Evolutionary conservation across 2,797 vertebrate genomes (phyloP).

Genomic region (Pseudotriccus pelzelni): DNA sequence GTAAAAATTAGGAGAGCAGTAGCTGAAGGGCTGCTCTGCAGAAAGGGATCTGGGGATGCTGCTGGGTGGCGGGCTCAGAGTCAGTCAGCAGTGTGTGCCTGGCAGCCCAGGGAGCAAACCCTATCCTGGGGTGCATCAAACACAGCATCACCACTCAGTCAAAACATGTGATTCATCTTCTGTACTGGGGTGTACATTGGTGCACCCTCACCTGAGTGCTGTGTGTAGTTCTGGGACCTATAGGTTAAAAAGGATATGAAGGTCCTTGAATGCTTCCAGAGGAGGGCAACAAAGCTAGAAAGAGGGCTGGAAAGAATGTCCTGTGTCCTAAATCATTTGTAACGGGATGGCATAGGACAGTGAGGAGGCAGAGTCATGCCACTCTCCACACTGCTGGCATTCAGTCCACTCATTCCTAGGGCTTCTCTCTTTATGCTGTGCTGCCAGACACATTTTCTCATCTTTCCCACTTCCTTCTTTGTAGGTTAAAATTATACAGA

Average conservation of each 20-base stretch:
- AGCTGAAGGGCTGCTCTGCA: neutral
- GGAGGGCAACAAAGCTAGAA: neutral
- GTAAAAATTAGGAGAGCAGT: neutral
- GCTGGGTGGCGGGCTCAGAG: neutral
- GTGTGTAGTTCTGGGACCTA: neutral
- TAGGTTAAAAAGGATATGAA: neutral
- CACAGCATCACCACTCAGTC: neutral
- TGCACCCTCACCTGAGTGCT: neutral
- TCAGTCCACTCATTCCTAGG: neutral
- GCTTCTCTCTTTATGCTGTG: neutral
- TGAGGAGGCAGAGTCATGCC: neutral
- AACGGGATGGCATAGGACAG: neutral
- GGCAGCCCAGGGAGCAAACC: neutral
- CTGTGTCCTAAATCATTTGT: neutral
- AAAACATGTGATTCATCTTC: neutral
- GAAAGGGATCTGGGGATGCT: neutral
- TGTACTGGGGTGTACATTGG: neutral
- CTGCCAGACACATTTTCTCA: neutral
- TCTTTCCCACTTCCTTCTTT: neutral
- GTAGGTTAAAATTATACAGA: neutral
- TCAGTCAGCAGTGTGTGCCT: neutral
- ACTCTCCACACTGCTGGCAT: neutral
- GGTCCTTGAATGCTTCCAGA: neutral
- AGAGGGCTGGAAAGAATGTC: neutral
- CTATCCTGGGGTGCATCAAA: rapidly evolving